phyloP scores from a whole-genome alignment of 2,113 vertebrate genomes.

The Myiopsitta monachus region DNA sequence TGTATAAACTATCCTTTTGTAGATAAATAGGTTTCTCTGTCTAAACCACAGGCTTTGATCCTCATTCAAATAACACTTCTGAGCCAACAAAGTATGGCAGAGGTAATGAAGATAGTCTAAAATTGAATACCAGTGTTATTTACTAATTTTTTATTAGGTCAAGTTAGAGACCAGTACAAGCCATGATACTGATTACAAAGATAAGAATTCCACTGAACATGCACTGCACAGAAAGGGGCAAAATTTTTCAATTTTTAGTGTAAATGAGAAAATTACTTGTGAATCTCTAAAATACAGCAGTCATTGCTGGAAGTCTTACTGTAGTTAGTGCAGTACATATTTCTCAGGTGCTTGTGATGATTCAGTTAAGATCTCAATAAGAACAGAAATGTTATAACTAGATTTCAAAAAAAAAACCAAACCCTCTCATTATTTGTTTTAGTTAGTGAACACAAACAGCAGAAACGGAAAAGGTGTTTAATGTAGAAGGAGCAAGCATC shows the following conservation, averaged over 20 bases:
- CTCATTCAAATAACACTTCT: not conserved
- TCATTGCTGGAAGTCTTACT: not conserved
- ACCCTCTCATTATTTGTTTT: not conserved
- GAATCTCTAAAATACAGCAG: not conserved
- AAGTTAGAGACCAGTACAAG: not conserved
- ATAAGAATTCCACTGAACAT: not conserved
- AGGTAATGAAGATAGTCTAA: not conserved
- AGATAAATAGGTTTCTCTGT: not conserved
- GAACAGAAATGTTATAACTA: not conserved
- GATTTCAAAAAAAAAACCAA: not conserved
- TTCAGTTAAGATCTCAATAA: not conserved
- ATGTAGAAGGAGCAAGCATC: not conserved
- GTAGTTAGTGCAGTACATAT: not conserved
- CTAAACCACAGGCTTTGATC: not conserved
- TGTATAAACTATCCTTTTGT: not conserved
- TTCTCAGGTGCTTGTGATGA: not conserved
- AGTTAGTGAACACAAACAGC: not conserved
- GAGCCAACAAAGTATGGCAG: not conserved
- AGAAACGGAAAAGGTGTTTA: not conserved
- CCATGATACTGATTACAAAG: not conserved
- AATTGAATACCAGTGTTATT: not conserved
- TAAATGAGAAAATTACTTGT: not conserved
- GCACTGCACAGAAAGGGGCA: not conserved
- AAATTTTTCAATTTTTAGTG: not conserved
- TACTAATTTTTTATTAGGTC: not conserved